phyloP scores from a whole-genome alignment of 2,113 vertebrate species.

The Cyprinodon tularosa region DNA sequence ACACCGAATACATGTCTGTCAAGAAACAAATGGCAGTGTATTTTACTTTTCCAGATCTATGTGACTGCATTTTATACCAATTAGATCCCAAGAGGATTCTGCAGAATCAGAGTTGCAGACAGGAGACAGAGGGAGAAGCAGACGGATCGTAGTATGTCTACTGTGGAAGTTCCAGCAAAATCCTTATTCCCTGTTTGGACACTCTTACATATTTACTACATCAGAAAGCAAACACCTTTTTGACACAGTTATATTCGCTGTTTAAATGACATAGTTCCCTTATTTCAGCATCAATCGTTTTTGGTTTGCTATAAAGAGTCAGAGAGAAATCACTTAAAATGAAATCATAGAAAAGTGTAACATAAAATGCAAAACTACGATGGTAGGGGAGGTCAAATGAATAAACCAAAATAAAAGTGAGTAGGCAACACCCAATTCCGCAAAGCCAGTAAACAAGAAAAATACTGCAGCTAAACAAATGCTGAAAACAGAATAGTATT shows the following conservation, averaged over 20 bases:
- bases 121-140: slow-evolving; percentile 13
- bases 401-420: slow-evolving; percentile 4
- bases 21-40: slow-evolving; percentile 32
- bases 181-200: neutral
- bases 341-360: neutral
- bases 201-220: neutral
- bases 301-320: neutral
- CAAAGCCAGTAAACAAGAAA: slow-evolving; percentile 17
- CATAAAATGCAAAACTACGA: neutral
- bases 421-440: slow-evolving; percentile 1
- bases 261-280: neutral
- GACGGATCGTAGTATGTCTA: slow-evolving; percentile 19
- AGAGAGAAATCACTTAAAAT: neutral
- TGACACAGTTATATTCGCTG: neutral
- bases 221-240: neutral
- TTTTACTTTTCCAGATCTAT: slow-evolving; percentile 19
- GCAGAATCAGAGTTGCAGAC: slow-evolving; percentile 10
- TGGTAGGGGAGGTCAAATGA: neutral
- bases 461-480: slow-evolving; percentile 4
- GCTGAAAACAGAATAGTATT: slow-evolving; percentile 22
- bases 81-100: slow-evolving; percentile 46
- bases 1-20: slow-evolving; percentile 40
- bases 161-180: slow-evolving; percentile 16
- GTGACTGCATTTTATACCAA: slow-evolving; percentile 37
- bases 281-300: neutral